Evolutionary conservation across 2,113 vertebrate species (phyloP).

Genomic region (Xenopus borealis): DNA sequence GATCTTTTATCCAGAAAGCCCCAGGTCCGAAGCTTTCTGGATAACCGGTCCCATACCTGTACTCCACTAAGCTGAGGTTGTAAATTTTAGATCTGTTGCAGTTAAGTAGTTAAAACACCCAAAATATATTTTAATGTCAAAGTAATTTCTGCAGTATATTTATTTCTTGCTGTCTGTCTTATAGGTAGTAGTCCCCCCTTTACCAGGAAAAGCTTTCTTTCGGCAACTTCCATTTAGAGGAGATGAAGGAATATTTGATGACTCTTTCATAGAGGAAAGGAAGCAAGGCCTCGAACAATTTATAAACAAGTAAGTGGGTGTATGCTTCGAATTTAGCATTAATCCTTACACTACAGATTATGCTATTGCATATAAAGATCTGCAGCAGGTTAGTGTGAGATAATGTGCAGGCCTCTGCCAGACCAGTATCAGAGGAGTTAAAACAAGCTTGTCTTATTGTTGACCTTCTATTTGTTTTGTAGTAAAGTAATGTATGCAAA

Average conservation of each 20-base stretch:
- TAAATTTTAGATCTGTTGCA: no score
- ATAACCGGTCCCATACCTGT: no score
- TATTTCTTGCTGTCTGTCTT: background rate
- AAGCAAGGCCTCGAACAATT: slow-evolving; percentile 93
- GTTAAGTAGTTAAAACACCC: no score
- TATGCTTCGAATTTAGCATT: background rate
- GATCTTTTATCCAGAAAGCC: no score
- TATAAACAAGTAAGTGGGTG: slow-evolving; percentile 91
- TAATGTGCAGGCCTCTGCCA: background rate
- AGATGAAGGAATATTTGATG: slow-evolving; percentile 96
- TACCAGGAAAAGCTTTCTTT: slow-evolving; percentile 93
- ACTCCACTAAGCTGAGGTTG: no score
- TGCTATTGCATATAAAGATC: background rate
- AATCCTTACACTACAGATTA: background rate
- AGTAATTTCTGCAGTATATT: no score
- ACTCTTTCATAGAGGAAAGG: slow-evolving; percentile 94
- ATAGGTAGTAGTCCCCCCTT: slow-evolving; percentile 95
- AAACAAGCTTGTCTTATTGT: slow-evolving; percentile 40
- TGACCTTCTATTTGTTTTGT: slow-evolving; percentile 77
- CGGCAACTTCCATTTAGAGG: slow-evolving; percentile 95
- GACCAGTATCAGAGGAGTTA: slow-evolving; percentile 10
- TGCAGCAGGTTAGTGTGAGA: background rate
- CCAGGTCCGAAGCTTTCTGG: no score
- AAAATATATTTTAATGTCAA: no score
- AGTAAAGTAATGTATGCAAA: slow-evolving; percentile 89